Conservation (phyloP, 2,113 vertebrate species). For the Macrotus californicus region DNA sequence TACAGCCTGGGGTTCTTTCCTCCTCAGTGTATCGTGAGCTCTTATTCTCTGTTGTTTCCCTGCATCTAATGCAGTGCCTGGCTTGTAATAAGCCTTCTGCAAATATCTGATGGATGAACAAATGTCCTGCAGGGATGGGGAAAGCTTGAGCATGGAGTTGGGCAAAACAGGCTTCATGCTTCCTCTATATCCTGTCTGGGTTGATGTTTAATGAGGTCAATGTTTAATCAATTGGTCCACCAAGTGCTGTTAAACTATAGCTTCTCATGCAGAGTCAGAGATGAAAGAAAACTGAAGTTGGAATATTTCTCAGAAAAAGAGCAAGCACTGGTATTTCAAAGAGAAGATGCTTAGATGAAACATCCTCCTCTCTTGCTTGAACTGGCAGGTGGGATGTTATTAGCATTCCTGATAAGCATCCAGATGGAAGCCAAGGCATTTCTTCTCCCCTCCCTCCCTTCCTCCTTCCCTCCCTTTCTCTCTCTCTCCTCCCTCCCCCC, state of each 20-base stretch:
- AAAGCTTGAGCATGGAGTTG: not conserved
- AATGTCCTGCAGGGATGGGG: not conserved
- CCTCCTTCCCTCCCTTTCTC: too few relatives aligned
- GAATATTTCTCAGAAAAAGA: constrained; percentile 61
- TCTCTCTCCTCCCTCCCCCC: not conserved
- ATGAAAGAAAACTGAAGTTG: constrained; percentile 65
- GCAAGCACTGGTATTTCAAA: constrained; percentile 62
- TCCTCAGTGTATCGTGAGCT: not conserved
- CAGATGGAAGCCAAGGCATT: not conserved
- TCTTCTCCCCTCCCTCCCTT: not conserved
- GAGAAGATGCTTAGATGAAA: constrained; percentile 61
- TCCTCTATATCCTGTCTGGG: constrained; percentile 25
- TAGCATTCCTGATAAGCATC: constrained; percentile 51
- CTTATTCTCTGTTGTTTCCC: not conserved
- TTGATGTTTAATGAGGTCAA: constrained; percentile 49
- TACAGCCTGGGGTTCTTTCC: not conserved
- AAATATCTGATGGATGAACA: not conserved
- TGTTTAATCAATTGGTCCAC: constrained; percentile 61
- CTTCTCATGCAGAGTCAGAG: constrained; percentile 53
- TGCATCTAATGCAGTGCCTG: not conserved
- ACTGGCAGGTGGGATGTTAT: constrained; percentile 45
- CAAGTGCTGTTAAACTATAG: constrained; percentile 58
- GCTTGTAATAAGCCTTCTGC: not conserved
- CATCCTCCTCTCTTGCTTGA: constrained; percentile 24
- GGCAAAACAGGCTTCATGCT: not conserved